Percentiles rank a stretch among this genome's conserved stretches.
These are phyloP conservation scores for Panthera uncia DNA, from an alignment of 2,113 vertebrate species.

Conservation along the genomic window DNA sequence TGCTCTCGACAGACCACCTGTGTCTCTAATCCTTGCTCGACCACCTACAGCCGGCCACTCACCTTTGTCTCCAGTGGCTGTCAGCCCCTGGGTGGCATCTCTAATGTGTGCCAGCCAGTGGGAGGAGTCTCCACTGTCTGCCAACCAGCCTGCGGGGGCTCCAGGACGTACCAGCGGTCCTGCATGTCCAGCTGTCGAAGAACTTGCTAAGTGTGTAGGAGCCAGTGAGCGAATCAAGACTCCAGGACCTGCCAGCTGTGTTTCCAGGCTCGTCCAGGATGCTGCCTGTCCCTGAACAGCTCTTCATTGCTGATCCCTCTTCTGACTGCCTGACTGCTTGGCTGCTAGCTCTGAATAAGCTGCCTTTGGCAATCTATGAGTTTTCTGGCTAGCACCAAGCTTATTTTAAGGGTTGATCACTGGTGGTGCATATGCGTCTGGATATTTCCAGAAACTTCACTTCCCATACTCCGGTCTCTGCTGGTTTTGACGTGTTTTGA, in stretches of 20 bases:
- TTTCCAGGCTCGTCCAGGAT: conserved; percentile 47
- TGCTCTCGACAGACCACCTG: conserved; percentile 52
- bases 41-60: conserved; percentile 58
- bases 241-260: neutral
- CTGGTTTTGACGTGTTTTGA: conserved; percentile 3
- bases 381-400: conserved; percentile 7
- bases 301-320: neutral
- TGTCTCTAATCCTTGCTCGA: conserved; percentile 64
- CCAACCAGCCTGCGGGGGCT: conserved; percentile 51
- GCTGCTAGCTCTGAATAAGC: neutral
- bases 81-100: conserved; percentile 17
- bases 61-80: conserved; percentile 62
- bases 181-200: conserved; percentile 61
- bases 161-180: conserved; percentile 50
- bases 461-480: neutral
- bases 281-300: neutral
- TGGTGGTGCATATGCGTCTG: neutral
- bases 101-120: neutral
- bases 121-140: conserved; percentile 16
- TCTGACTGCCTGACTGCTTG: conserved; percentile 17
- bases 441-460: neutral
- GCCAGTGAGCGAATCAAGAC: neutral
- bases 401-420: conserved; percentile 9
- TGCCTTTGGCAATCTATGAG: neutral
- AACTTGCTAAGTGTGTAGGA: conserved; percentile 53